phyloP scores from a whole-genome alignment of 2,888 invertebrate species.

The Drymonia ruficornis region DNA sequence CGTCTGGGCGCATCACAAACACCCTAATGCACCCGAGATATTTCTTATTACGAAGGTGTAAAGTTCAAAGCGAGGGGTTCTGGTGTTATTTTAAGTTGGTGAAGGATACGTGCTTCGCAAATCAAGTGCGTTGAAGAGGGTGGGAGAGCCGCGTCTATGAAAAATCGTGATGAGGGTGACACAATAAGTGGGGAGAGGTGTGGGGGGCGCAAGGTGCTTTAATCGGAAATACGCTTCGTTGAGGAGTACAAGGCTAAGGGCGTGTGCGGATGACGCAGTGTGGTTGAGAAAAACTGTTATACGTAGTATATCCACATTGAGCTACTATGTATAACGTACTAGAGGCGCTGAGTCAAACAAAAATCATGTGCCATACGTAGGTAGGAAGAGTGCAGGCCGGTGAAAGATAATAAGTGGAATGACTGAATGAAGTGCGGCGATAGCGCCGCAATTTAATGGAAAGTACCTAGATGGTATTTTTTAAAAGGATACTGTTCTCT shows the following conservation, averaged over 20 bases:
- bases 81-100: conserved; percentile 35
- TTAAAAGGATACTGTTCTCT: too few species aligned
- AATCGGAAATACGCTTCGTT: conserved; percentile 67
- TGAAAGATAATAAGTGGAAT: too few species aligned
- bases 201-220: conserved; percentile 71
- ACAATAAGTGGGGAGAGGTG: conserved; percentile 67
- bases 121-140: conserved; percentile 82
- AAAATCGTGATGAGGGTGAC: conserved; percentile 80
- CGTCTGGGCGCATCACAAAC: conserved; percentile 57
- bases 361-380: too few species aligned
- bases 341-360: too few species aligned
- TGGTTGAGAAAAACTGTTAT: neutral
- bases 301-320: neutral
- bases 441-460: too few species aligned
- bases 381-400: too few species aligned
- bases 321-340: neutral
- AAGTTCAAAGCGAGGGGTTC: conserved; percentile 55
- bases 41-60: conserved; percentile 47
- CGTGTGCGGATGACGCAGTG: conserved; percentile 31
- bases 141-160: conserved; percentile 74
- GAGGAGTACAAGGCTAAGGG: conserved; percentile 38
- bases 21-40: conserved; percentile 34
- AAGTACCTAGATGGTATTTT: too few species aligned
- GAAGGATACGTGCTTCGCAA: conserved; percentile 76
- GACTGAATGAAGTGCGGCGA: too few species aligned